Conservation (phyloP, 2,888 invertebrate species). For the Stramonita haemastoma region DNA sequence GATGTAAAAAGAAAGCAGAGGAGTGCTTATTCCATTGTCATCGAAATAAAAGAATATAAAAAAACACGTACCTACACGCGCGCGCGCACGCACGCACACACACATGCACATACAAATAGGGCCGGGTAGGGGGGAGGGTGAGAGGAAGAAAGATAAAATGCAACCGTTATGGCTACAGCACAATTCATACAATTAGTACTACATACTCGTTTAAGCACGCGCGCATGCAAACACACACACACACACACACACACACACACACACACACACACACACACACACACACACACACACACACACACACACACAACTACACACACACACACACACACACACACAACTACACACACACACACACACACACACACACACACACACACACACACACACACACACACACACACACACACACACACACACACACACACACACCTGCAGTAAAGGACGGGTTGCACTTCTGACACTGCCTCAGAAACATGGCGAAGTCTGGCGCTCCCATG, state of each 20-base stretch:
- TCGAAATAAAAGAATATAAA: too few relatives aligned
- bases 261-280: conserved; percentile 11
- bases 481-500: not conserved
- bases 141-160: too few relatives aligned
- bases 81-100: too few relatives aligned
- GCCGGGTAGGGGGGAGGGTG: too few relatives aligned
- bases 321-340: conserved; percentile 14
- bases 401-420: not conserved
- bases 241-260: conserved; percentile 16
- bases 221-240: conserved; percentile 14
- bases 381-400: conserved; percentile 20
- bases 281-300: conserved; percentile 16
- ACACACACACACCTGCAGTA: not conserved
- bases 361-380: conserved; percentile 31
- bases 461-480: not conserved
- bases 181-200: too few relatives aligned
- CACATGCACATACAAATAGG: too few relatives aligned
- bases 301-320: conserved; percentile 15
- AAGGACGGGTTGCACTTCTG: not conserved
- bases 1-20: too few relatives aligned
- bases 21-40: too few relatives aligned
- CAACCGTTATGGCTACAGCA: too few relatives aligned
- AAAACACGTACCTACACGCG: too few relatives aligned
- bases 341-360: conserved; percentile 27
- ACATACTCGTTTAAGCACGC: too few relatives aligned